phyloP scores from a whole-genome alignment of 2,797 vertebrate species.

The Phyllotis vaccarum region DNA sequence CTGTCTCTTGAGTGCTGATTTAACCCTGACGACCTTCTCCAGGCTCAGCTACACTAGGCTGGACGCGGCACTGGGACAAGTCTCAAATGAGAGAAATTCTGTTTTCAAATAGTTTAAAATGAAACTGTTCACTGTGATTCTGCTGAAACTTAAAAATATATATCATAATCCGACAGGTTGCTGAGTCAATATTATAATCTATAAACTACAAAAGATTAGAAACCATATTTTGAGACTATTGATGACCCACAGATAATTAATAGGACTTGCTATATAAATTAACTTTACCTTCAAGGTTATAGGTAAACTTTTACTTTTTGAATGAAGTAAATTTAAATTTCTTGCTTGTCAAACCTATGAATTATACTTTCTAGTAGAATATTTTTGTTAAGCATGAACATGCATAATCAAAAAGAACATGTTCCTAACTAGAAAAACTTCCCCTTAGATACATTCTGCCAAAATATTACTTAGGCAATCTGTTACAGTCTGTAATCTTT shows the following conservation, averaged over 20 bases:
- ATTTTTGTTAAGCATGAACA: slow-evolving; percentile 64
- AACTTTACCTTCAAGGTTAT: slow-evolving; percentile 35
- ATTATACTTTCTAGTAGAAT: slow-evolving; percentile 47
- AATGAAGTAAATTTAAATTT: slow-evolving; percentile 47
- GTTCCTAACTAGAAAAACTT: slow-evolving; percentile 64
- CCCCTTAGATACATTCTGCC: slow-evolving; percentile 67
- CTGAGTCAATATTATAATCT: slow-evolving; percentile 38
- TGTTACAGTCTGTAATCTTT: slow-evolving; percentile 58
- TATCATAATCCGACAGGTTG: background rate
- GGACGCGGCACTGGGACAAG: no score
- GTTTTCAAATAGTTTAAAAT: slow-evolving; percentile 40
- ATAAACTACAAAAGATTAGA: slow-evolving; percentile 44
- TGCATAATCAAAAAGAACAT: slow-evolving; percentile 70
- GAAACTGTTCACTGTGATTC: slow-evolving; percentile 24
- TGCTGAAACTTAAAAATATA: slow-evolving; percentile 36
- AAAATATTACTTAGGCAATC: slow-evolving; percentile 77
- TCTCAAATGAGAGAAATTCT: slow-evolving; percentile 21
- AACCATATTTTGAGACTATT: slow-evolving; percentile 46
- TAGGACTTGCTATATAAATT: slow-evolving; percentile 20
- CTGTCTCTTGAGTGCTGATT: no score
- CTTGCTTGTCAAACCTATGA: slow-evolving; percentile 21
- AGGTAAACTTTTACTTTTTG: slow-evolving; percentile 46
- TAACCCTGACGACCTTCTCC: no score
- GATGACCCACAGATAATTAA: slow-evolving; percentile 26
- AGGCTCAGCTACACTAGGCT: no score